Percentiles rank a stretch among this genome's conserved stretches.
These are phyloP conservation scores for Takifugu ocellatus DNA, from an alignment of 2,797 vertebrate genomes.

Conservation along the genomic window DNA sequence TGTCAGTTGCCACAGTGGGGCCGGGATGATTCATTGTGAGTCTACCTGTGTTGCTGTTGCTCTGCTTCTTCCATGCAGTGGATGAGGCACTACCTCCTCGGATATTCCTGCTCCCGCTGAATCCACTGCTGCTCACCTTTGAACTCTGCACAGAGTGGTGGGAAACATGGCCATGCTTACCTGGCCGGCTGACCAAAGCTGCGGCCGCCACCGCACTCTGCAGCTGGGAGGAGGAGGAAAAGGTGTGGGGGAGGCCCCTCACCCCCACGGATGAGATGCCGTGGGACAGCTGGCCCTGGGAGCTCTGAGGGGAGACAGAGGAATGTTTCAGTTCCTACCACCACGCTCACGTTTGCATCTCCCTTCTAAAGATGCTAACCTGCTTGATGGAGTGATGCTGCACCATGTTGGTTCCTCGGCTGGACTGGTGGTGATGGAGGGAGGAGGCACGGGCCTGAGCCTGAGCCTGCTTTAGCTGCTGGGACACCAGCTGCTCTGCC, in stretches of 20 bases:
- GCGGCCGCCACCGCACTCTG: conserved; percentile 86
- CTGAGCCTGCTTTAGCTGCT: conserved; percentile 75
- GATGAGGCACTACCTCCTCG: conserved; percentile 77
- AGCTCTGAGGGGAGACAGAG: conserved; percentile 65
- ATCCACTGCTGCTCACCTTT: conserved; percentile 79
- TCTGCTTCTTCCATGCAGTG: conserved; percentile 92
- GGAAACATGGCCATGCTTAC: conserved; percentile 82
- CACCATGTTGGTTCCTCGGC: conserved; percentile 74
- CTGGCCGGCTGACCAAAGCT: conserved; percentile 85
- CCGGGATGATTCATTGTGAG: conserved; percentile 44
- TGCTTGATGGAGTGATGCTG: conserved; percentile 89
- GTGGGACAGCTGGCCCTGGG: conserved; percentile 84
- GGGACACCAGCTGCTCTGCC: conserved; percentile 71
- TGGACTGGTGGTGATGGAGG: conserved; percentile 72
- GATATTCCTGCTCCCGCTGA: conserved; percentile 68
- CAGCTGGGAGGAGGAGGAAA: conserved; percentile 90
- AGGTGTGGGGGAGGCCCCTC: conserved; percentile 86
- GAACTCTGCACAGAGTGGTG: conserved; percentile 76
- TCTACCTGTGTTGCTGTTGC: conserved; percentile 83
- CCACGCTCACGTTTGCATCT: not conserved
- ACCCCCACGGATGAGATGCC: conserved; percentile 76
- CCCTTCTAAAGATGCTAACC: conserved; percentile 60
- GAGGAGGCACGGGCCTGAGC: conserved; percentile 65
- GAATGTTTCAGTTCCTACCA: not conserved
- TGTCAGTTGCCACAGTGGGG: conserved; percentile 54